Base-by-base conservation (phyloP, 2,888 invertebrate species). In the Ceriagrion tenellum region DNA sequence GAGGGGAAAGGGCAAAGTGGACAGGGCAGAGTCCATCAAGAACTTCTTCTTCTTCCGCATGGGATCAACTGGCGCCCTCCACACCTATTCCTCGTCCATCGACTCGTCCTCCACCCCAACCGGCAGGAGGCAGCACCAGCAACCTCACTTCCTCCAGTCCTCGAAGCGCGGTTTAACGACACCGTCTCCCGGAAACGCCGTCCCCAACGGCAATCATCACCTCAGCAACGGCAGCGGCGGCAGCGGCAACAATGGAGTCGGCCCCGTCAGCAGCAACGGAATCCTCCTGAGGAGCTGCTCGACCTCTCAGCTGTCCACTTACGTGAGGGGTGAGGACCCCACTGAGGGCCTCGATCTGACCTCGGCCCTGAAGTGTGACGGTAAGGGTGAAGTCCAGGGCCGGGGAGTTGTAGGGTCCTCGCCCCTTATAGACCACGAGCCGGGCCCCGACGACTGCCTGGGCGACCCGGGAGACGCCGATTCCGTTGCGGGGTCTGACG, bases 291-390 rank as follows among this genome's bases (percentile, higher is more conserved):
- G 98, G 95, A 98, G 98, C 96, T 98, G 98, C 96, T 98, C 98
- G 74, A 98, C 98, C 56, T 98, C 98, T 95, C 98, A 98, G 96
- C 97, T 98, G 96, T 98, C 98, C 95, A 97, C 97, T 3, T 98
- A 98, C 96, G 97, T 98, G 74, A 98, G 98, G 96, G 98, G 98
- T 95, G 98, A 98, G 96, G 98, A 98, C 97, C 98, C 98, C 18
- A 98, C 98, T n/a, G 98, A 98, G 96, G 98, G 98, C 88, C 97
- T 98, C 95, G 98, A 98, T 96, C 97, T 98, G 96, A 97, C 97
- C 96, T 93, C 93, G 2, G 2, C 91, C 40, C 47, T 91, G 0
- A 91, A 91, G 63, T 35, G 91, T 35, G 63, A 13, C 63, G 63
- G n/a, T 23, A 63, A 63, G 40, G 40, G 47, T 23, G n/a, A 69